Conservation (phyloP, 1,140 invertebrate species). For the Drosophila albomicans region DNA sequence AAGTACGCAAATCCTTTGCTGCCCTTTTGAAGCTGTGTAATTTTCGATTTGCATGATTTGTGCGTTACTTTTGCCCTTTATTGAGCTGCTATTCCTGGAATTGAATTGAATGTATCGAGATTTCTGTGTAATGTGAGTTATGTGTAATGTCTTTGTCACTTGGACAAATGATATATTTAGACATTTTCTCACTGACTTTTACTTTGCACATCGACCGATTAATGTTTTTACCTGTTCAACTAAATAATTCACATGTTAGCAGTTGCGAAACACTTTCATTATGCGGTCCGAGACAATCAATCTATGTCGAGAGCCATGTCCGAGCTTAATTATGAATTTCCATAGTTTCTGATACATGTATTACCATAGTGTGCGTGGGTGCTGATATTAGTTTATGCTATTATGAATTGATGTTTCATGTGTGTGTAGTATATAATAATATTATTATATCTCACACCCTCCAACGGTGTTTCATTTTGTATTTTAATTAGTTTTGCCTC, state of each 20-base stretch:
- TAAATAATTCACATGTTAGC: conserved; percentile 6
- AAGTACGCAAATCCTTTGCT: neutral
- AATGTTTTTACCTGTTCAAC: neutral
- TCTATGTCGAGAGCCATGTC: conserved; percentile 4
- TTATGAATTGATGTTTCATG: conserved; percentile 8
- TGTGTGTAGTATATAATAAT: neutral
- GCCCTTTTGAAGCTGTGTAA: too few species aligned
- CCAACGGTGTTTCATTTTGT: conserved; percentile 4
- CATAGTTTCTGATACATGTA: neutral
- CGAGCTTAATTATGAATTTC: conserved; percentile 28
- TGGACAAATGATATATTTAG: neutral
- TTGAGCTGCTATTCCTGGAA: too few species aligned
- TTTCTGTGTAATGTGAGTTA: neutral
- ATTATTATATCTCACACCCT: conserved; percentile 6
- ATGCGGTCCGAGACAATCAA: conserved; percentile 2
- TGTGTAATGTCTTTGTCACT: neutral
- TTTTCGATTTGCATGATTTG: too few species aligned
- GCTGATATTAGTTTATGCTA: neutral
- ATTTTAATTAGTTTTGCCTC: neutral
- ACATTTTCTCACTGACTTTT: neutral
- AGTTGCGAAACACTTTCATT: neutral
- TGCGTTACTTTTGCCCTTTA: too few species aligned
- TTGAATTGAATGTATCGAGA: too few species aligned
- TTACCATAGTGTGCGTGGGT: neutral
- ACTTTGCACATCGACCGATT: neutral